A percentile compares a stretch with the other conserved stretches of the same genome.
These are phyloP conservation scores for Caloenas nicobarica DNA, from an alignment of 2,113 vertebrate genomes.

Conservation along the genomic window DNA sequence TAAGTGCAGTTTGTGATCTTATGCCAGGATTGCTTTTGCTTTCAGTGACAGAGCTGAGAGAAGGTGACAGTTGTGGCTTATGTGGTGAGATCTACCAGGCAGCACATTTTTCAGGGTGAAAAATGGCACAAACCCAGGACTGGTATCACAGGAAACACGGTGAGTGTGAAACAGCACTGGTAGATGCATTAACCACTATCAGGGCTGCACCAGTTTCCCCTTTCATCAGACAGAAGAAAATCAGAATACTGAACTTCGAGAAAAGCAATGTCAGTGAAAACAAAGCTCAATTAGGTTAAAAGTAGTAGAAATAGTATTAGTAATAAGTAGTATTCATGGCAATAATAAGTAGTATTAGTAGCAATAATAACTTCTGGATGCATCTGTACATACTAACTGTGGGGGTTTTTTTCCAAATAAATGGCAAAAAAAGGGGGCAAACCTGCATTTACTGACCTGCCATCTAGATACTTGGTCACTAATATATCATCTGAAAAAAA, in stretches of 20 bases:
- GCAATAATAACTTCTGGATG: not conserved
- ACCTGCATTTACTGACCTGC: not conserved
- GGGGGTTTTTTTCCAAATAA: not conserved
- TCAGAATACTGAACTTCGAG: not conserved
- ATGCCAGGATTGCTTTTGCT: constrained; percentile 28
- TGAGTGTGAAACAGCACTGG: not conserved
- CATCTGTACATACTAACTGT: not conserved
- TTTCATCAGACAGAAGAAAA: not conserved
- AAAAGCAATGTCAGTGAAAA: not conserved
- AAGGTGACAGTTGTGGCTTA: constrained; percentile 7
- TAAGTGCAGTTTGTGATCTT: constrained; percentile 47
- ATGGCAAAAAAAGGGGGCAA: not conserved
- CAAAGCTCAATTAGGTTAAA: not conserved
- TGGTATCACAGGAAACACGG: not conserved
- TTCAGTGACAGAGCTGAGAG: not conserved
- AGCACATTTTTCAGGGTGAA: constrained; percentile 26
- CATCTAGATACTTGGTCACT: not conserved
- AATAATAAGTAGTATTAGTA: not conserved
- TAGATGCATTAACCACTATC: not conserved
- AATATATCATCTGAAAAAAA: not conserved
- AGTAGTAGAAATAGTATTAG: not conserved
- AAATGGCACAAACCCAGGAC: not conserved
- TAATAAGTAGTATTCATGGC: not conserved
- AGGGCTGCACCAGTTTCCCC: not conserved
- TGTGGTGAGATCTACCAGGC: constrained; percentile 11